phyloP scores from a whole-genome alignment of 2,113 vertebrate species.

The Ranitomeya imitator region DNA sequence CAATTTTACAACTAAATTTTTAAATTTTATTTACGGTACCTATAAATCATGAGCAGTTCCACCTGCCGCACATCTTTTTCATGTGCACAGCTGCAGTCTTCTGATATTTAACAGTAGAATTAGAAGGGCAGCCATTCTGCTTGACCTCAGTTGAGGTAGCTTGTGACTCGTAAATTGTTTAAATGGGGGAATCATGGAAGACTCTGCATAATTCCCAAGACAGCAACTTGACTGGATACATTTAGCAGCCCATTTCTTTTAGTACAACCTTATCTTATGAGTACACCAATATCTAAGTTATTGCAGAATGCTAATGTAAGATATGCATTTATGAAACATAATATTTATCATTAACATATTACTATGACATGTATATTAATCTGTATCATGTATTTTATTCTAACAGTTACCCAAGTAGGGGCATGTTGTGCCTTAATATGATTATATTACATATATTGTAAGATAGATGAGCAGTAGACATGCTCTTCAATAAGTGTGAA shows the following conservation, averaged over 20 bases:
- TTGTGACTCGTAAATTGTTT: conserved; percentile 37
- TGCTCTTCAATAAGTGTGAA: too few species aligned
- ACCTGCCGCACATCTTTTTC: conserved; percentile 24
- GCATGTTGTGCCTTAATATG: too few species aligned
- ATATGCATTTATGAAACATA: not conserved
- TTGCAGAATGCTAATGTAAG: not conserved
- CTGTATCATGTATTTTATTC: too few species aligned
- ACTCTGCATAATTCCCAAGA: conserved; percentile 1
- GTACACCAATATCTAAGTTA: not conserved
- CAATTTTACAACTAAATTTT: too few species aligned
- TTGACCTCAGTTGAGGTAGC: conserved; percentile 45
- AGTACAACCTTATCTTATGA: not conserved
- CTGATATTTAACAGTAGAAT: conserved; percentile 37
- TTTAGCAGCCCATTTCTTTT: not conserved
- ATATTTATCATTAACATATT: not conserved
- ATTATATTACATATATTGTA: too few species aligned
- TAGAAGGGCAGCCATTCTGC: conserved; percentile 42
- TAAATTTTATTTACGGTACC: too few species aligned
- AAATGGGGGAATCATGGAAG: conserved; percentile 38
- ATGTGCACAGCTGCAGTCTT: conserved; percentile 37
- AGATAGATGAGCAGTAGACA: too few species aligned
- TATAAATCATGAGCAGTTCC: conserved; percentile 33
- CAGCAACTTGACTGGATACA: not conserved
- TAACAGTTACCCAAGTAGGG: too few species aligned
- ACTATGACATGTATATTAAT: too few species aligned